Evolutionary conservation across 2,113 vertebrate species (phyloP).

Genomic region (Geococcyx californianus): DNA sequence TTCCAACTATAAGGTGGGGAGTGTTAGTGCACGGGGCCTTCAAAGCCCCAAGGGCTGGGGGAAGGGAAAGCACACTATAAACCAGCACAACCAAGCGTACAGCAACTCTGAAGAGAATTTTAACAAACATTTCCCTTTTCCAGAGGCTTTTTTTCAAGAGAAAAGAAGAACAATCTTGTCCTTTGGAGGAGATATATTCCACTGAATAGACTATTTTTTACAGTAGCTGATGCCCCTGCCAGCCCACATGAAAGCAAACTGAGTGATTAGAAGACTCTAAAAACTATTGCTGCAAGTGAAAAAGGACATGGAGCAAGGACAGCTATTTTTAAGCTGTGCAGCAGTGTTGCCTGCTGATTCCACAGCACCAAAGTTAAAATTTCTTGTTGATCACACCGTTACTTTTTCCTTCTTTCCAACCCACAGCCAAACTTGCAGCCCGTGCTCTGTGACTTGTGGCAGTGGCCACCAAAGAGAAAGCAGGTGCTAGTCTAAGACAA

Average conservation of each 20-base stretch:
- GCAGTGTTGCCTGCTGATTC: background rate
- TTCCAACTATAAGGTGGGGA: background rate
- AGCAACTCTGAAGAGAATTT: background rate
- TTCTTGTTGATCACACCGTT: background rate
- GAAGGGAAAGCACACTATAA: background rate
- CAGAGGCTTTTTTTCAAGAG: background rate
- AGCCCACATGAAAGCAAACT: slow-evolving; percentile 30
- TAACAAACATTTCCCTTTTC: background rate
- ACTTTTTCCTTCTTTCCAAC: background rate
- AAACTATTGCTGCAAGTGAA: slow-evolving; percentile 25
- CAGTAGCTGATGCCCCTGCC: slow-evolving; percentile 20
- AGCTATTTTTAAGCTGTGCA: slow-evolving; percentile 38
- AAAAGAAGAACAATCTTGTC: background rate
- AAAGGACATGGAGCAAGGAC: slow-evolving; percentile 21
- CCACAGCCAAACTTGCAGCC: background rate
- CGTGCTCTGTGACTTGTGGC: background rate
- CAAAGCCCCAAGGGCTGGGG: fast-evolving
- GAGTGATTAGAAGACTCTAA: slow-evolving; percentile 47
- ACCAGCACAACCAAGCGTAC: background rate
- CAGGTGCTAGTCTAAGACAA: background rate
- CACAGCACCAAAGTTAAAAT: background rate
- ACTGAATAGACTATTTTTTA: slow-evolving; percentile 19
- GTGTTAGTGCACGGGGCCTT: background rate
- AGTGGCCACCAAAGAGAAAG: background rate
- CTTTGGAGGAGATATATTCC: slow-evolving; percentile 33